Evolutionary conservation across 2,888 invertebrate species (phyloP), one percentile per base, ranked within the genome.

Genomic region (Apotomis turbidana): DNA sequence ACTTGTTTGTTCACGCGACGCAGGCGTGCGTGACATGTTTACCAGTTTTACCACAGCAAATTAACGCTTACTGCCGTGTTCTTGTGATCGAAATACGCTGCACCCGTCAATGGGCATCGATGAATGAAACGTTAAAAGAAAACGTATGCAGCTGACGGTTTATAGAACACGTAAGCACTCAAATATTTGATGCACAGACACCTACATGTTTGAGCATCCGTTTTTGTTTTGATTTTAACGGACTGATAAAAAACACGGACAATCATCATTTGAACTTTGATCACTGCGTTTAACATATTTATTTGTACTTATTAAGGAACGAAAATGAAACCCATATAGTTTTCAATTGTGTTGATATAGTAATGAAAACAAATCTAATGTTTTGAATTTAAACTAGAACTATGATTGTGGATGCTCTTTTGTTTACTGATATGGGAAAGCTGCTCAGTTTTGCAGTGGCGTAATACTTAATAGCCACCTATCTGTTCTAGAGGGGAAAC

Each of bases 1-100:
- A 89, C 88, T 92, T 92, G 92, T 92, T 92, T 93, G 90, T 92
- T 89, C 92, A 93, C 92, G 93, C 90, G 87, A 81, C 81, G 83
- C 68, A 87, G 77, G 85, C 91, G 88, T 92, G 93, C 86, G 83
- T 86, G 85, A 83, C 87, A 91, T 91, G 90, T 92, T 91, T 91
- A 91, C 89, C 82, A 88, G 85, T 84, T 72, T 15, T 59, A 59
- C 68, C 67, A 62, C 61, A 57, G 66, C 57, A 71, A 62, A 80
- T 85, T 80, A 82, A 81, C 86, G 86, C 79, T 83, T 86, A 86
- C 84, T 84, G 82, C 84, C 83, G 81, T 81, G 81, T 84, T 87
- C 85, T 86, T 87, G 85, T 85, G 78, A 81, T 78, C 80, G 79
- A 76, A 63, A 57, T 58, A 52, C 57, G 72, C 78, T 78, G 81